Base-by-base conservation (phyloP, 2,888 invertebrate genomes). In the Philopedon plagiatum region DNA sequence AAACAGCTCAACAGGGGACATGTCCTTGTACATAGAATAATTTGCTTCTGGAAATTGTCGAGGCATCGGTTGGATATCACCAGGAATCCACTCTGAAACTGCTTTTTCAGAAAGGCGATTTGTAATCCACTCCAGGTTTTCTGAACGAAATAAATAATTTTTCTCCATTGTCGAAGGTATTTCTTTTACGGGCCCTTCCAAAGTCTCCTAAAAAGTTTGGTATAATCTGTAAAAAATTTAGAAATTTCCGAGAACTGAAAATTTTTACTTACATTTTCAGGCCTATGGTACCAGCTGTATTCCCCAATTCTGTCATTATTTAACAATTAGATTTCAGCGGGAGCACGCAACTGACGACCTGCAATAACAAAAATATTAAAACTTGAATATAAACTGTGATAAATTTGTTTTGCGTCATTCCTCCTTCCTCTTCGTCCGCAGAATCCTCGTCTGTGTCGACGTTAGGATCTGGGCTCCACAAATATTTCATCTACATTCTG, bases 1-100 rank as follows among this genome's bases (percentile, higher is more conserved):
- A 44, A 44, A 44, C 13, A 44, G 44, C 19, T 44, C 44, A 44
- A 15, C 15, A 44, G 15, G 19, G 15, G 44, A 19, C 44, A 44
- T 44, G 19, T 44, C 44, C 13, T 44, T 44, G 44, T 44, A 44
- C 44, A 44, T 44, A 44, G 15, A 15, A 19, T 44, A 44, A 19
- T 44, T 44, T 19, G 15, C 18, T 44, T 44, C 44, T 44, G 44
- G 44, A 44, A 44, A 44, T 15, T 44, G 19, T 9, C 26, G 54
- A 34, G 34, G 34, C 34, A 9, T 34, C 9, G 34, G 34, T 34
- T 34, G 34, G 9, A 34, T 34, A 34, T 34, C 34, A 34, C 34
- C 34, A 34, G 9, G 34, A 34, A 34, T 34, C 34, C 34, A 34
- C 34, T 34, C 34, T 34, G 34, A 11, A 34, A 34, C 11, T 5